These are phyloP conservation scores for Prietella phreatophila DNA, from an alignment of 2,113 vertebrate species.

Conservation along the genomic window DNA sequence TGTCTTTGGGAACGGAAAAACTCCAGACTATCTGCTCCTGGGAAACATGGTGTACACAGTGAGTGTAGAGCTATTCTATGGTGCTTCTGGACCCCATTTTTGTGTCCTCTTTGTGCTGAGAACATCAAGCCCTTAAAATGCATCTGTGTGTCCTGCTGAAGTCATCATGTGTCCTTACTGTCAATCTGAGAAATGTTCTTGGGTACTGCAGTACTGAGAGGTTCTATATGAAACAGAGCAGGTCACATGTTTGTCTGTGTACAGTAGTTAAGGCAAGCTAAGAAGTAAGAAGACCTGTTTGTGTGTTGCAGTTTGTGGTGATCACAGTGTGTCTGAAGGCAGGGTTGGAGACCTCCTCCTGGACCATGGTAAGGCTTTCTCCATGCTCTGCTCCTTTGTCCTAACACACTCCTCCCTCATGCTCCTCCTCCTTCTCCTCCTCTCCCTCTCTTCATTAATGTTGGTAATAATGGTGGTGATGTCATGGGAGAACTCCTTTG, in stretches of 20 bases:
- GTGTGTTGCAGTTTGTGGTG: conserved; percentile 87
- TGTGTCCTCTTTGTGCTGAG: not conserved
- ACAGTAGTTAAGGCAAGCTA: not conserved
- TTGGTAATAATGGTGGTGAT: conserved; percentile 13
- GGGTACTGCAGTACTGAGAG: not conserved
- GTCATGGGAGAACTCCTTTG: not conserved
- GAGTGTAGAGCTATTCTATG: conserved; percentile 64
- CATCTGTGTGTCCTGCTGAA: conserved; percentile 27
- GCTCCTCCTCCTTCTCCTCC: not conserved
- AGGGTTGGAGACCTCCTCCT: conserved; percentile 93
- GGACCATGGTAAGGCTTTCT: conserved; percentile 86
- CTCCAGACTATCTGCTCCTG: conserved; percentile 93
- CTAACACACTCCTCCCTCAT: conserved; percentile 29
- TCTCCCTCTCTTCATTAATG: not conserved
- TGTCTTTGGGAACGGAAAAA: conserved; percentile 89
- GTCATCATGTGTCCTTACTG: not conserved
- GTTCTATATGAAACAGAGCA: not conserved
- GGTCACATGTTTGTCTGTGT: not conserved
- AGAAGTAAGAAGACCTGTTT: conserved; percentile 40
- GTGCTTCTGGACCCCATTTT: not conserved
- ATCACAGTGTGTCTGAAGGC: conserved; percentile 99
- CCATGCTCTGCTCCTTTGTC: conserved; percentile 35
- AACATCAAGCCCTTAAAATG: conserved; percentile 30
- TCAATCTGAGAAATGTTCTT: conserved; percentile 20
- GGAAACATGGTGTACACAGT: conserved; percentile 99